These are phyloP conservation scores for Polypterus senegalus DNA, from an alignment of 2,113 vertebrate genomes.

Conservation along the genomic window DNA sequence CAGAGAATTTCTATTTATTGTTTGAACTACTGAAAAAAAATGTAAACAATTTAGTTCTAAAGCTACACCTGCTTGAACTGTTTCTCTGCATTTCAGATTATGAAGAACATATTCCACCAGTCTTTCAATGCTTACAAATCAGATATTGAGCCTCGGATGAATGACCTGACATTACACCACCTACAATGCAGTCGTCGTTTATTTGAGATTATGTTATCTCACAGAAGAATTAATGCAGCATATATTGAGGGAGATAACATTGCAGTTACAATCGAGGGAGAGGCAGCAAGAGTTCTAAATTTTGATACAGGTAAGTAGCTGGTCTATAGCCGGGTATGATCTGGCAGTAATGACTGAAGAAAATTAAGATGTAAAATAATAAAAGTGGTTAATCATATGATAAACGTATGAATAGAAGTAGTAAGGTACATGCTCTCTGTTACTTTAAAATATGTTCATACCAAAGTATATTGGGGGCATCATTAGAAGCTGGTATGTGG, in stretches of 20 bases:
- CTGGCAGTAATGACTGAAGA: not conserved
- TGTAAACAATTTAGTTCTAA: too few relatives aligned
- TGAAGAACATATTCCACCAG: slow-evolving; percentile 64
- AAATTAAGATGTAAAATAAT: not conserved
- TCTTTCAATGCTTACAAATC: slow-evolving; percentile 56
- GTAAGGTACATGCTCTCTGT: too few relatives aligned
- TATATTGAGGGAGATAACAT: slow-evolving; percentile 50
- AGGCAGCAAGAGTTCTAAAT: slow-evolving; percentile 49
- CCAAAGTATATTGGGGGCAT: too few relatives aligned
- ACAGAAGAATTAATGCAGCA: slow-evolving; percentile 45
- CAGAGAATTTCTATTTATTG: too few relatives aligned
- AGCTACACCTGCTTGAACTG: too few relatives aligned
- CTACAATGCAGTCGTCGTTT: slow-evolving; percentile 55
- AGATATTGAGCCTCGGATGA: slow-evolving; percentile 49
- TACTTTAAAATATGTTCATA: not conserved
- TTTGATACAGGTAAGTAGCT: slow-evolving; percentile 48
- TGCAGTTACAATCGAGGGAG: slow-evolving; percentile 53
- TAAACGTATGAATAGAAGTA: not conserved
- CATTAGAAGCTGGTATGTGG: too few relatives aligned
- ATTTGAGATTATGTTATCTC: slow-evolving; percentile 51
- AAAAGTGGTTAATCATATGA: not conserved
- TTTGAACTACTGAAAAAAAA: too few relatives aligned
- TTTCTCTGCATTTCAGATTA: slow-evolving; percentile 31
- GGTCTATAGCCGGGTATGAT: not conserved
- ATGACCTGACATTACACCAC: slow-evolving; percentile 36